Base-by-base conservation (phyloP, 2,113 vertebrate genomes). In the Tupaia tana region DNA sequence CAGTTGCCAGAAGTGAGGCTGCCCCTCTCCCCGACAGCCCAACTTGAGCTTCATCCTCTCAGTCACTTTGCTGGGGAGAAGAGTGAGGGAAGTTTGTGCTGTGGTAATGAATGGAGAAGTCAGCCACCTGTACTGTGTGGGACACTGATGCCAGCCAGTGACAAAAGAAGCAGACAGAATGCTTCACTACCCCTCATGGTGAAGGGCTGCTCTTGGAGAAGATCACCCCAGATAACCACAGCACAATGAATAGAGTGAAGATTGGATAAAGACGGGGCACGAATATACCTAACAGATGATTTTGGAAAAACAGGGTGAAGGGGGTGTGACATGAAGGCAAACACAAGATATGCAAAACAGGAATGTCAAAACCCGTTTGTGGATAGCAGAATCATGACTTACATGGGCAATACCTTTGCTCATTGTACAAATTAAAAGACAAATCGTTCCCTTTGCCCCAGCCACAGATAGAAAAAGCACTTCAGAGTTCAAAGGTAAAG, bases 321-420 rank as follows among this genome's bases (percentile, higher is more conserved):
- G 43, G 43, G 43, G 43, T 43, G 43, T 43, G 43, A 43, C 43
- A 97, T 84, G 70, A 94, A 98, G 98, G 96, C 97, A 96, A 99
- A 99, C 99, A 99, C 99, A 99, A 99, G 99, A 99, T 99, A 99
- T 99, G 99, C 99, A 99, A 99, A 99, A 99, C 98, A 98, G 98
- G 97, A 97, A 98, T 87, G 96, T 97, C 97, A 98, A 98, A 97
- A 96, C 94, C 98, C 98, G 95, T 97, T 96, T 93, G 97, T 97
- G 97, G 97, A 92, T 54, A 95, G 97, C 95, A 97, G 98, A 96
- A 93, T 95, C 97, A 94, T 93, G 97, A 97, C 96, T 97, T 97
- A 98, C 96, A 98, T 89, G 83, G 98, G 98, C 96, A 97, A 98
- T 95, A 98, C 94, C 98, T 71, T 98, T 98, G 98, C 98, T 98